Evolutionary conservation across 2,888 invertebrate genomes (phyloP).

Genomic region (Macaria notata): DNA sequence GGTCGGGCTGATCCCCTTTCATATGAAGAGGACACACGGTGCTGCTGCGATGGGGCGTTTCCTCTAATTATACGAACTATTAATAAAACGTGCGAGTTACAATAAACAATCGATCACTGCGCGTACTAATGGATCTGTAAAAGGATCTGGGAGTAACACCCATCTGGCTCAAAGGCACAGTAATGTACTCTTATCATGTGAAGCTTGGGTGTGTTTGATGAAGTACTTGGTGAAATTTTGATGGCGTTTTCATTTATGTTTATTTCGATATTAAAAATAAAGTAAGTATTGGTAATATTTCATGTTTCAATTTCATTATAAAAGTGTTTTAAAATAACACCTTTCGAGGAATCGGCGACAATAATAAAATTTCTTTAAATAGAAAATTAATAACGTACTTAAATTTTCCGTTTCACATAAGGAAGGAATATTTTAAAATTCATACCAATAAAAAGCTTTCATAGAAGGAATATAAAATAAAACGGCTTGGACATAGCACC

Average conservation of each 20-base stretch:
- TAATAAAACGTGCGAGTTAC: slow-evolving; percentile 63
- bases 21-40: slow-evolving; percentile 48
- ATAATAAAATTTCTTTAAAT: no score
- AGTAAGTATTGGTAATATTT: no score
- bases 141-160: slow-evolving; percentile 43
- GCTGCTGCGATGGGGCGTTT: slow-evolving; percentile 70
- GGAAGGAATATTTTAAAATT: slow-evolving; percentile 7
- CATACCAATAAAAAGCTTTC: slow-evolving; percentile 10
- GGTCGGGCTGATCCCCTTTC: slow-evolving; percentile 65
- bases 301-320: no score
- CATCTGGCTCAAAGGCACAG: slow-evolving; percentile 35
- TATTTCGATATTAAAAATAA: no score
- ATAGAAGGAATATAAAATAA: slow-evolving; percentile 21
- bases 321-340: no score
- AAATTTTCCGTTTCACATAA: slow-evolving; percentile 3
- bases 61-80: slow-evolving; percentile 79
- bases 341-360: no score
- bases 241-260: no score
- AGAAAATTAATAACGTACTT: not conserved
- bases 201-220: no score
- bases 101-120: slow-evolving; percentile 66
- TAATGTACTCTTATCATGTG: no score
- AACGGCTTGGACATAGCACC: slow-evolving; percentile 23
- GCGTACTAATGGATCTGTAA: slow-evolving; percentile 53
- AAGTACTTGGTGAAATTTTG: slow-evolving; percentile 20